Percentiles rank a stretch among this genome's conserved stretches.
Conservation (phyloP, 2,888 invertebrate genomes). For the Rhabditoides inermis region DNA sequence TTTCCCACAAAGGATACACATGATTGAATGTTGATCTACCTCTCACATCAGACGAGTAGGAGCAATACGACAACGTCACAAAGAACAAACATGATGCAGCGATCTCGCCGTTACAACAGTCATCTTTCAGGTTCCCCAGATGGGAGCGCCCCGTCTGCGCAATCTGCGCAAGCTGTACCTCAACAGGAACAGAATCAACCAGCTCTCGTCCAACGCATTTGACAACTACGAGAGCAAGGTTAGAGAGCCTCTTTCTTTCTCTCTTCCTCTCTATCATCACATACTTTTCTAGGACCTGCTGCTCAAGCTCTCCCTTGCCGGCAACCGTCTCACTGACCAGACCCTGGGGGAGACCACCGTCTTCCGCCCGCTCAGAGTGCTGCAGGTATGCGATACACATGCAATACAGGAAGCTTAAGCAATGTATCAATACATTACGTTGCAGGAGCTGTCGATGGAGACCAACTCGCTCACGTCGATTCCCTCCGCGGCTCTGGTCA, state of each 20-base stretch:
- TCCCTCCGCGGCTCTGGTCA: constrained; percentile 44
- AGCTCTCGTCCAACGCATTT: constrained; percentile 36
- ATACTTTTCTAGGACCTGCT: too few relatives aligned
- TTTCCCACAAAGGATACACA: background rate
- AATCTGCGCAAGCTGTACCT: constrained; percentile 50
- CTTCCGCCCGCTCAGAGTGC: constrained; percentile 43
- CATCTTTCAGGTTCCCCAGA: constrained; percentile 27
- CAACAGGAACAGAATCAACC: constrained; percentile 44
- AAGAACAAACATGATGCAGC: too few relatives aligned
- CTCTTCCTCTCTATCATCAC: too few relatives aligned
- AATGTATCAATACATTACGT: background rate
- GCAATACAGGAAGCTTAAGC: background rate
- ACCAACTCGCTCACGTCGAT: constrained; percentile 46
- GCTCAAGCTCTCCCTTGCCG: constrained; percentile 48
- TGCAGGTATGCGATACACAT: constrained; percentile 32
- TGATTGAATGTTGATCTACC: background rate
- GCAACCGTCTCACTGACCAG: constrained; percentile 44
- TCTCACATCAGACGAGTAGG: too few relatives aligned
- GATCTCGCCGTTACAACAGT: background rate
- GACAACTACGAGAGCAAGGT: constrained; percentile 33
- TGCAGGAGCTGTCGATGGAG: constrained; percentile 49
- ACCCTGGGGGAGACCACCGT: constrained; percentile 40
- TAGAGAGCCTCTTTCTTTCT: too few relatives aligned
- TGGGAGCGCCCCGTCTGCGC: constrained; percentile 38
- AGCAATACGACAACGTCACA: too few relatives aligned